A percentile compares a stretch with the other conserved stretches of the same genome.
Evolutionary conservation across 2,797 vertebrate genomes (phyloP).

Genomic region (Anas flavirostris): DNA sequence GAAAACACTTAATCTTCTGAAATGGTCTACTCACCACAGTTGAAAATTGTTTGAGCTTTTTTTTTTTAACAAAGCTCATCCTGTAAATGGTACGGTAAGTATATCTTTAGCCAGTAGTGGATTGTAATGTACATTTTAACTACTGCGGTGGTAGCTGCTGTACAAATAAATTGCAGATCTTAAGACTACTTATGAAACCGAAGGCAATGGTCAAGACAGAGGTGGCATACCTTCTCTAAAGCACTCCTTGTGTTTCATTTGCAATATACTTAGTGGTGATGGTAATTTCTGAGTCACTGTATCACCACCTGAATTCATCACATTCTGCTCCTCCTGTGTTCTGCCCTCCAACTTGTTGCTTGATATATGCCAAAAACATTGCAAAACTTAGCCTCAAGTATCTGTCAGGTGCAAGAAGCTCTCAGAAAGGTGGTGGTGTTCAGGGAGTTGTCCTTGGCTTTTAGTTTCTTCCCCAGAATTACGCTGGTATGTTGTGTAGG

Average conservation of each 20-base stretch:
- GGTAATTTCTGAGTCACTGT: background rate
- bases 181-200: background rate
- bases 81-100: slow-evolving; percentile 55
- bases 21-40: background rate
- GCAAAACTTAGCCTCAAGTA: fast-evolving
- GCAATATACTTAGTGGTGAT: background rate
- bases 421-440: background rate
- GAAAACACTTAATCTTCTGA: slow-evolving; percentile 33
- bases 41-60: slow-evolving; percentile 20
- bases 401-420: background rate
- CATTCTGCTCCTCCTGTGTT: fast-evolving
- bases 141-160: background rate
- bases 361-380: background rate
- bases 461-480: background rate
- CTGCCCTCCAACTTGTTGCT: background rate
- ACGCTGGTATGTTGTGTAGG: fast-evolving
- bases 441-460: background rate
- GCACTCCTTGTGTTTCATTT: background rate
- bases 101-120: background rate
- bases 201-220: background rate
- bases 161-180: background rate
- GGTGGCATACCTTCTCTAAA: background rate
- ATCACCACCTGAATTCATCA: background rate
- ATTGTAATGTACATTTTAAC: background rate
- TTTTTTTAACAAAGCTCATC: background rate